phyloP scores from a whole-genome alignment of 2,113 vertebrate species.

The Cyanistes caeruleus region DNA sequence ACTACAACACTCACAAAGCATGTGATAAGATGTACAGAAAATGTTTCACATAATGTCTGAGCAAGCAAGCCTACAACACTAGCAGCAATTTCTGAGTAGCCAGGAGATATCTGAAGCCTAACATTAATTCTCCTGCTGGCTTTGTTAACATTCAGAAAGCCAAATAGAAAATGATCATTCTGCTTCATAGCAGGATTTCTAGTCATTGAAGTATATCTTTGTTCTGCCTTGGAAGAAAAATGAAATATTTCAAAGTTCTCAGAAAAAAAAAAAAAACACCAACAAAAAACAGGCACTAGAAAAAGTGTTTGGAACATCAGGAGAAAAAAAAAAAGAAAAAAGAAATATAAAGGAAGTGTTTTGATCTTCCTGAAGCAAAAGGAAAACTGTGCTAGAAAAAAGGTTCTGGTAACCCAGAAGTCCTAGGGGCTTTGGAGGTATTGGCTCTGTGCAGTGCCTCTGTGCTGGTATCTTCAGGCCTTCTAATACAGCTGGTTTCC shows the following conservation, averaged over 20 bases:
- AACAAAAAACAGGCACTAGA: not conserved
- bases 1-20: conserved; percentile 20
- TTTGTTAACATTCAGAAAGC: conserved; percentile 65
- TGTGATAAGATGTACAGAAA: conserved; percentile 23
- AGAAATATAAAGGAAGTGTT: not conserved
- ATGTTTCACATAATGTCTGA: conserved; percentile 25
- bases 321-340: not conserved
- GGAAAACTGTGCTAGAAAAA: not conserved
- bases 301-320: conserved; percentile 8
- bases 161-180: conserved; percentile 60
- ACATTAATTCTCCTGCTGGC: conserved; percentile 45
- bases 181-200: conserved; percentile 57
- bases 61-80: conserved; percentile 6
- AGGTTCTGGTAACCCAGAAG: not conserved
- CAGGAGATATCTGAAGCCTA: conserved; percentile 49
- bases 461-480: not conserved
- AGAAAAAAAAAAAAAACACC: not conserved
- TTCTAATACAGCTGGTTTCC: not conserved
- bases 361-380: conserved; percentile 28
- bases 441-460: not conserved
- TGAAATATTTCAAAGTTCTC: conserved; percentile 59
- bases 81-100: conserved; percentile 2
- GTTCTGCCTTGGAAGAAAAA: conserved; percentile 60
- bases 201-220: conserved; percentile 64
- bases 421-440: not conserved